These are phyloP conservation scores for Eriocheir sinensis DNA, from an alignment of 1,140 invertebrate species.

Conservation along the genomic window DNA sequence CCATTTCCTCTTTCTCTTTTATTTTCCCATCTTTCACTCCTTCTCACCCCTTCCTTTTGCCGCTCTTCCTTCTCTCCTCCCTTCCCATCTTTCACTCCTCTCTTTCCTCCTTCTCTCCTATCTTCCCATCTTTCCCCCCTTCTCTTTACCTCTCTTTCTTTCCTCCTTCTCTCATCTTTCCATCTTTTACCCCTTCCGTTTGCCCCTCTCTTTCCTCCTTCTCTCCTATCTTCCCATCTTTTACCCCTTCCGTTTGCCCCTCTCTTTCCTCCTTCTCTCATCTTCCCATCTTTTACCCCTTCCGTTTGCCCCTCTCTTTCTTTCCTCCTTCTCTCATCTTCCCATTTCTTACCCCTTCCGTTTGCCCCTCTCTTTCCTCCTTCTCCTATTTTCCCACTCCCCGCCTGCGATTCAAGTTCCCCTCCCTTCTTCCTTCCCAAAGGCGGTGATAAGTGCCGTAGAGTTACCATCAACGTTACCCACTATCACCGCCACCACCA, in stretches of 20 bases:
- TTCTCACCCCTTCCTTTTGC: background rate
- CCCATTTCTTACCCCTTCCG: too few species aligned
- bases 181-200: background rate
- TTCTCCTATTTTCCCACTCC: too few species aligned
- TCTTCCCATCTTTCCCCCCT: background rate
- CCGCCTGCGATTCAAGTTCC: too few species aligned
- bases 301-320: background rate
- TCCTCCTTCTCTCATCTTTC: background rate
- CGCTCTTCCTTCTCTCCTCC: background rate
- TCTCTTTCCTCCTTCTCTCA: background rate
- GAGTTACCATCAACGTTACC: too few species aligned
- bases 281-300: background rate
- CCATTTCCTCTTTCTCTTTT: background rate
- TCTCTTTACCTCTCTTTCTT: too few species aligned
- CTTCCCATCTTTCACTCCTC: background rate
- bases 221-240: background rate
- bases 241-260: background rate
- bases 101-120: background rate
- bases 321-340: background rate
- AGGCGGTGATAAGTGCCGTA: too few species aligned
- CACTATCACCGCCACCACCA: too few species aligned
- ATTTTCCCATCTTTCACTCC: background rate
- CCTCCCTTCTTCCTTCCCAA: too few species aligned
- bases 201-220: background rate
- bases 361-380: too few species aligned